These are phyloP conservation scores for Lepidurus apus DNA, from an alignment of 1,140 invertebrate genomes.

Conservation along the genomic window DNA sequence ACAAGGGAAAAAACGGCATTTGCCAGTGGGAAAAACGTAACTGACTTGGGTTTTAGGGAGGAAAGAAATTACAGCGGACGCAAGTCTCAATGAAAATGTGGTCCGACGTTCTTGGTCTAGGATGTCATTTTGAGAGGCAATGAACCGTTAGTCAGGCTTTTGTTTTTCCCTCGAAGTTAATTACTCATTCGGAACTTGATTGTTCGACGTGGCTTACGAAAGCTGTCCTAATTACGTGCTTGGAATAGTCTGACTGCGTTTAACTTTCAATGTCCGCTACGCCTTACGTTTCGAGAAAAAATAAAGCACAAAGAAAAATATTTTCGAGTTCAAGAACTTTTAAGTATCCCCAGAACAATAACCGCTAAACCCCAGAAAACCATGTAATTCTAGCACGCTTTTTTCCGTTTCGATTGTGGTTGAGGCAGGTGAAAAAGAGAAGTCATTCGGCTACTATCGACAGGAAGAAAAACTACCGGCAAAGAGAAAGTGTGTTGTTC, in stretches of 20 bases:
- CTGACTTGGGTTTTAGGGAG: too few species aligned
- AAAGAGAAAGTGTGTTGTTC: conserved; percentile 15
- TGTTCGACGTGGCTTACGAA: background rate
- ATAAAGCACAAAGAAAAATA: too few species aligned
- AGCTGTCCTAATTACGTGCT: background rate
- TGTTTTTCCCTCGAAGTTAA: background rate
- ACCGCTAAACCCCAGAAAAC: background rate
- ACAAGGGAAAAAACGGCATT: too few species aligned
- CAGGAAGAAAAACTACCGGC: background rate
- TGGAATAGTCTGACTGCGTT: background rate
- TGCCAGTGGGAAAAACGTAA: too few species aligned
- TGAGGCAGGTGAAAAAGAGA: background rate
- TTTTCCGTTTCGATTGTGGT: background rate
- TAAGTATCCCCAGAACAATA: background rate
- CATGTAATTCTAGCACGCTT: background rate
- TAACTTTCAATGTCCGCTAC: too few species aligned
- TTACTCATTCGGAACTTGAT: background rate
- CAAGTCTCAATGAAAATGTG: too few species aligned
- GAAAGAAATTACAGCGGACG: too few species aligned
- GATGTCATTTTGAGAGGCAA: too few species aligned
- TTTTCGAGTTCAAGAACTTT: background rate
- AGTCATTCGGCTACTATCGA: background rate
- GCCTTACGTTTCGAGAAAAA: too few species aligned
- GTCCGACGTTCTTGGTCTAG: too few species aligned
- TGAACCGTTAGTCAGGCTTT: background rate